Base-by-base conservation (phyloP, 1,140 invertebrate species). In the Bombus superbus region DNA sequence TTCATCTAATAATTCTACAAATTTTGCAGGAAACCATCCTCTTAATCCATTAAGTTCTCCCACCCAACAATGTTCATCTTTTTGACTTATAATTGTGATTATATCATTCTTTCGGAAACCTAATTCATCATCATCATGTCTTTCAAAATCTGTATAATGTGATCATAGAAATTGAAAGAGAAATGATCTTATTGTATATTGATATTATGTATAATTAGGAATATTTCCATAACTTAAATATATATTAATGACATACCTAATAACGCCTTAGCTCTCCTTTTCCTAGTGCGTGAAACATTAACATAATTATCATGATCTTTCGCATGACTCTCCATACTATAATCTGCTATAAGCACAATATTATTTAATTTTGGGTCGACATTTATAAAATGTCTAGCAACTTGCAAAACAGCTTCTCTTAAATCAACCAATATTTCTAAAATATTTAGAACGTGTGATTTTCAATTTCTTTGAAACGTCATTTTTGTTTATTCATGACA, bases 51-150 rank as follows among this genome's bases (percentile, higher is more conserved):
- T 99, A 4, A 99, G 94, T 95, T 99, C 99, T 73, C 99, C 99
- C 86, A 99, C 97, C 99, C 99, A 99, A 94, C 99, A 99, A 94
- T 99, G 99, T 94, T 99, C 99, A 96, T 99, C 99, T 94, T 99
- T 98, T 93, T 99, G 98, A 92, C 98, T 99, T 44, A 99, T 97
- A 59, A 99, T 98, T 72, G 98, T 99, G 69, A 99, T 99, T 32
- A 99, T 98, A 95, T 99, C 99, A 96, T 99, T 99, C 95, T 99
- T 99, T 75, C 98, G 96, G 95, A 99, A 99, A 47, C 99, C 99
- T 42, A 99, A 95, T 95, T 99, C 99, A 96, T 99, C 99, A 93
- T 99, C 98, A 95, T 99, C 99, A 93, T 99, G 98, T 89, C 99
- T 96, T 95, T 99, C 99, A 96, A 99, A 99, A 96, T 99, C 99